Evolutionary conservation across 2,888 invertebrate species (phyloP), one percentile per base, ranked within the genome.

Genomic region (Dendrolimus houi): DNA sequence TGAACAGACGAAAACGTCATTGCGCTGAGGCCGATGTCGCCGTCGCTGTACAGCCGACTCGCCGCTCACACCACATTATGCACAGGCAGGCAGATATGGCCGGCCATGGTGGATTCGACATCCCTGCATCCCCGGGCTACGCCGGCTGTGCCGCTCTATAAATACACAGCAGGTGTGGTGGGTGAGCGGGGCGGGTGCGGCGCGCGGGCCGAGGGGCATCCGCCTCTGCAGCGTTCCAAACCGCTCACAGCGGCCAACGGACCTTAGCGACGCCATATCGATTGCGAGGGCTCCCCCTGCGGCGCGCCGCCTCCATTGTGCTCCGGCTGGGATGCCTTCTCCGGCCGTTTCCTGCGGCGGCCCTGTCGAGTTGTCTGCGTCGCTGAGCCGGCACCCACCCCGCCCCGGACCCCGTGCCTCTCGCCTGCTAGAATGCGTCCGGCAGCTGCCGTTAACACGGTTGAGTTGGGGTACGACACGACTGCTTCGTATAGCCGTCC

Each of bases 231-330:
- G 86, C 83, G 85, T 77, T 86, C 84, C 81, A 83, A 83, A 81
- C 85, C 82, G 87, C 83, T 85, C 86, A 74, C 87, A 87, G 82
- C 88, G 88, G 85, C 89, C 88, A 88, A 80, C 88, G 90, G 91
- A 90, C 89, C 90, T 90, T 90, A 89, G 89, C 90, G 88, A 84
- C 88, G 89, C 84, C 83, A 90, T 89, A 91, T 91, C 90, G 91
- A 91, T 91, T 90, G 89, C 88, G 87, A 88, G 86, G 88, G 87
- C 87, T 88, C 88, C 89, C 89, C 89, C 87, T 88, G 88, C 86
- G 86, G 85, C 87, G 87, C 88, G 86, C 79, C 79, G 84, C 83
- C 83, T 80, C 83, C 87, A 85, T 87, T 87, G 87, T 88, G 79
- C 86, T 85, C 85, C 74, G 79, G 74, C 77, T 83, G 85, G 85